Conservation (phyloP, 2,113 vertebrate genomes). For the Microtus montanus region DNA sequence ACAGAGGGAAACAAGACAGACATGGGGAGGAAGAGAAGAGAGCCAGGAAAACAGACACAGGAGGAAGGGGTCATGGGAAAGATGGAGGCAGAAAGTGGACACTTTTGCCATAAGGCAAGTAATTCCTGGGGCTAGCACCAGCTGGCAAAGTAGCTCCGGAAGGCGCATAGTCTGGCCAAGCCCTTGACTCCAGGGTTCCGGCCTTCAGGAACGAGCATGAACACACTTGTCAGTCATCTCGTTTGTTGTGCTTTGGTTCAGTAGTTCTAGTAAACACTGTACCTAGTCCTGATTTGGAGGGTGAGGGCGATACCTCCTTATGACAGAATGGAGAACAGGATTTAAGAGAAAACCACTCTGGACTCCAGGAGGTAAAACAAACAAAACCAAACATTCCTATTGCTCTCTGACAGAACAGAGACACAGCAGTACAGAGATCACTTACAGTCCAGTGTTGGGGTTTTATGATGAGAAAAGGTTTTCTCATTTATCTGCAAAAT, state of each 20-base stretch:
- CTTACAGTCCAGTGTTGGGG: neutral
- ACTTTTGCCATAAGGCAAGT: neutral
- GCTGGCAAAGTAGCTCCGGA: neutral
- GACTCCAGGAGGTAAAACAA: neutral
- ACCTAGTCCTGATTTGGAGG: neutral
- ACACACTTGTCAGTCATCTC: neutral
- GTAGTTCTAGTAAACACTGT: neutral
- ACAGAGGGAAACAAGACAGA: too few relatives aligned
- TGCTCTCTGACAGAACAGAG: neutral
- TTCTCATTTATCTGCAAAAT: neutral
- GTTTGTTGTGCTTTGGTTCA: neutral
- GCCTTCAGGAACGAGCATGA: neutral
- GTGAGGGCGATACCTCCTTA: neutral
- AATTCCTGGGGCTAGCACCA: neutral
- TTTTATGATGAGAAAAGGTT: neutral
- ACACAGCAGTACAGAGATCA: neutral
- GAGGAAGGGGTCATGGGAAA: neutral
- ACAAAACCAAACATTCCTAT: neutral
- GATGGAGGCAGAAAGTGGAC: neutral
- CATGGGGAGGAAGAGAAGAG: too few relatives aligned
- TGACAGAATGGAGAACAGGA: neutral
- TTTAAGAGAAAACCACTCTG: neutral
- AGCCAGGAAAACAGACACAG: neutral
- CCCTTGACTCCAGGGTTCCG: neutral
- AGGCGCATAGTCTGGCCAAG: neutral